Evolutionary conservation across 1,140 invertebrate genomes (phyloP), one percentile per base, ranked within the genome.

Genomic region (Sarcophaga peregrina): DNA sequence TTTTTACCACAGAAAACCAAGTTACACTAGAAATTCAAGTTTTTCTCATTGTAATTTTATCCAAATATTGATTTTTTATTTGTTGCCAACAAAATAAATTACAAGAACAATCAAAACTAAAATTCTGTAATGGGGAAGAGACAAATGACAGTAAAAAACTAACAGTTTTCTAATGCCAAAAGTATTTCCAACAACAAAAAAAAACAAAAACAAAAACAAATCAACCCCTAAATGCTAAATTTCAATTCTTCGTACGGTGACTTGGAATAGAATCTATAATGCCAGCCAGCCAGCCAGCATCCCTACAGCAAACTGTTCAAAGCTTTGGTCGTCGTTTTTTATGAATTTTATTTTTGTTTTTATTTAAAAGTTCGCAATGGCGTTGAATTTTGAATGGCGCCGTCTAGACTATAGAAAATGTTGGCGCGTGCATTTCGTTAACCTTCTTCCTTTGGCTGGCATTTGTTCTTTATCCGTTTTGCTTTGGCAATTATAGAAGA

Each of bases 391-490:
- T 68, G 58, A 25, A 50, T 78, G 75, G 75, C 20, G 75, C 75
- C 75, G 75, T 78, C 75, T 78, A 78, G 75, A 78, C 75, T 50
- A 9, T 17, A 50, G n/a, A n/a, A 58, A 50, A 50, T 20, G 47
- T 78, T 78, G 75, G 75, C 75, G 75, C 75, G 47, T 50, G 47
- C n/a, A 78, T 78, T 78, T 78, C 75, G 75, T 78, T 78, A 78
- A 78, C 75, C 75, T 78, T 78, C 72, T 50, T 13, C 37, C 52
- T 15, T n/a, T n/a, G n/a, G n/a, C n/a, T n/a, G n/a, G 9, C 5
- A 15, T 58, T 62, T 68, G 17, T 68, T 17, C n/a, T 68, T 7
- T 68, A 20, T 68, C 9, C 3, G 11, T 0, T 68, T 20, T 20
- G 17, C n/a, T n/a, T 17, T 68, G 17, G 58, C 20, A 11, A 58